Conservation (phyloP, 1,140 invertebrate genomes). For the Cyrtorhinus lividipennis region DNA sequence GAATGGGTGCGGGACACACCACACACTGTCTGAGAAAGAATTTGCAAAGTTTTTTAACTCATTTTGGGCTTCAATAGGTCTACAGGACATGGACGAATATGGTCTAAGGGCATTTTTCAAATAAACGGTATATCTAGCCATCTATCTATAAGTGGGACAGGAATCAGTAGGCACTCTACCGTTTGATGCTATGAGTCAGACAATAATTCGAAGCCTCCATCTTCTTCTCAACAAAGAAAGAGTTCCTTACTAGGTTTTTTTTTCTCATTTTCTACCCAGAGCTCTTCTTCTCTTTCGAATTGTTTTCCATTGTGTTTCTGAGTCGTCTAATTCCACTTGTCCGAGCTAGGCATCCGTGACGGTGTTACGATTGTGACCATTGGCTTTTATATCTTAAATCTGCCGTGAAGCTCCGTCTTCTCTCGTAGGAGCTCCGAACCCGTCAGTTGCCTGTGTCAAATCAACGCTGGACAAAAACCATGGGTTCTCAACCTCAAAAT, state of each 20-base stretch:
- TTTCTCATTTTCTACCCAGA: neutral
- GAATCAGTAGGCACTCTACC: too few relatives aligned
- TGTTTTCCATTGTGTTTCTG: slow-evolving; percentile 7
- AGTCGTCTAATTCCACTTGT: slow-evolving; percentile 1
- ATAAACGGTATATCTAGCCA: too few relatives aligned
- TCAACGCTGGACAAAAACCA: slow-evolving; percentile 7
- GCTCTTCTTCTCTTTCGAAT: neutral
- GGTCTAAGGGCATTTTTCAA: too few relatives aligned
- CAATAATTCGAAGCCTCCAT: neutral
- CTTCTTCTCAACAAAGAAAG: neutral
- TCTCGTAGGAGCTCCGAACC: neutral
- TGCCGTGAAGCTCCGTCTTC: neutral
- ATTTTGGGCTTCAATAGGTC: too few relatives aligned
- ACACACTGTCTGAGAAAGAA: too few relatives aligned
- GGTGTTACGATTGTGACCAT: slow-evolving; percentile 9
- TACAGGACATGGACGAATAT: too few relatives aligned
- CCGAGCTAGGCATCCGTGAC: slow-evolving; percentile 4
- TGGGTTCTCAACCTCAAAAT: slow-evolving; percentile 1
- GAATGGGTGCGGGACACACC: too few relatives aligned
- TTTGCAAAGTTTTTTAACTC: too few relatives aligned
- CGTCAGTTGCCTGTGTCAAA: slow-evolving; percentile 2
- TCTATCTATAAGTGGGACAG: too few relatives aligned
- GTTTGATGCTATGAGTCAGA: neutral
- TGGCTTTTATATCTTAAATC: slow-evolving; percentile 10
- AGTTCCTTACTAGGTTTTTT: neutral